Conservation (phyloP, 2,113 vertebrate species). For the Tetraodon nigroviridis region DNA sequence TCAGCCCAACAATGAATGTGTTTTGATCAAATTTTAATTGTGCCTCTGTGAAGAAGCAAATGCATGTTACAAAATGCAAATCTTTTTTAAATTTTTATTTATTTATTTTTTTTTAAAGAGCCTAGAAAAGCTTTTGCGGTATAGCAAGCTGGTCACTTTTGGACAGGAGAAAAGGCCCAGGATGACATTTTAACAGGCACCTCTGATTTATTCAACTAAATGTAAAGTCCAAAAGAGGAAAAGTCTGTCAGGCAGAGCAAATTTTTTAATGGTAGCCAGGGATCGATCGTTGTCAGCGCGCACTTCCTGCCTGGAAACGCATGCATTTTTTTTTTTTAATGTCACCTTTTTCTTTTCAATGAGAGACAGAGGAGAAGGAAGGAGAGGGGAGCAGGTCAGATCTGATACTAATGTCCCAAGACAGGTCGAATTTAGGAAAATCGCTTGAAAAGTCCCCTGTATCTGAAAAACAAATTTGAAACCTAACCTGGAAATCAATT, state of each 20-base stretch:
- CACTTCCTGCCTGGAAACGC: conserved; percentile 75
- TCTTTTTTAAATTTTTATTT: too few relatives aligned
- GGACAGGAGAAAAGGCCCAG: conserved; percentile 34
- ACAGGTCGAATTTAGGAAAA: conserved; percentile 54
- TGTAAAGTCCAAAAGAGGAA: conserved; percentile 64
- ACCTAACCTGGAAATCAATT: conserved; percentile 79
- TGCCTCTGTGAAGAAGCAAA: conserved; percentile 1
- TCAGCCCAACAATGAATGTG: conserved; percentile 24
- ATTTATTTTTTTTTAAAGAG: not conserved
- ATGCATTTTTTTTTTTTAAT: conserved; percentile 41
- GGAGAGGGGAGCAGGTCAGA: conserved; percentile 24
- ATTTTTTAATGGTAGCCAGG: conserved; percentile 76
- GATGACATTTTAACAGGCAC: conserved; percentile 67
- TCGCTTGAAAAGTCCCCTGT: conserved; percentile 57
- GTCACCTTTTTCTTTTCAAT: conserved; percentile 41
- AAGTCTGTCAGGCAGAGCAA: conserved; percentile 76
- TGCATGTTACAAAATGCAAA: not conserved
- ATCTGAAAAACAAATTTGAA: conserved; percentile 75
- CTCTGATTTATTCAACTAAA: conserved; percentile 62
- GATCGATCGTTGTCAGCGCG: conserved; percentile 73
- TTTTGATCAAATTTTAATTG: conserved; percentile 54
- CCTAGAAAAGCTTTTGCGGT: conserved; percentile 1
- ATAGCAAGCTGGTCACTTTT: not conserved
- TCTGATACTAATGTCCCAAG: conserved; percentile 39
- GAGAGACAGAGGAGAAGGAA: conserved; percentile 37